Evolutionary conservation across 1,140 invertebrate species (phyloP), one percentile per base, ranked within the genome.

Genomic region (Macrotrachela quadricornifera): DNA sequence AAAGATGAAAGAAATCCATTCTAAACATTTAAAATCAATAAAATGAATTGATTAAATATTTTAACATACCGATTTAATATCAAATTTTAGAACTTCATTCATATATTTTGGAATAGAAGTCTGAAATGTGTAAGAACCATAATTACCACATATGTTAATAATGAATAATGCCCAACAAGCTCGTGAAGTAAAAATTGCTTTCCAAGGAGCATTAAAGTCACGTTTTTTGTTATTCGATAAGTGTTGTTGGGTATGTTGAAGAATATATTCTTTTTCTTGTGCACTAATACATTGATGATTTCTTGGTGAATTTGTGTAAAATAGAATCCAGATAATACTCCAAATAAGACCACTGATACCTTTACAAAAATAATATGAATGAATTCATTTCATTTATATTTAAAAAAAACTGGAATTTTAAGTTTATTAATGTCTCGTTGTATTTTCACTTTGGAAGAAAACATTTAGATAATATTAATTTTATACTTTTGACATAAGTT

Each of bases 191-290:
- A 67, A 49, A 36, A 69, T 54, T 37, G 73, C 62, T 42, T 68
- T 70, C 86, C 86, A 92, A n/a, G 71, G 71, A 14, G 53, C 40
- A 37, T 30, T 2, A 41, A 44, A 53, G n/a, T 53, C 44, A 40
- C 43, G 40, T 45, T 50, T 45, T 44, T 44, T 46, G n/a, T 50
- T 18, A n/a, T 46, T 57, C 45, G 49, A 55, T 37, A 50, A 17
- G 18, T 42, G 46, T 4, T 53, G 44, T 45, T 43, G 52, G 12
- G 45, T 49, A 48, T 17, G 48, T 13, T 15, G 46, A 0, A 60
- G 75, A 43, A 70, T 69, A 56, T 66, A 68, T 12, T 64, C 56
- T 46, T 57, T 59, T 56, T 70, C 68, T 9, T 59, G 54, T 6
- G 58, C 56, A 11, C 53, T 57, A 14, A 69, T 69, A 2, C 56